phyloP scores from a whole-genome alignment of 2,888 invertebrate species.

The Dicyrtomina minuta region DNA sequence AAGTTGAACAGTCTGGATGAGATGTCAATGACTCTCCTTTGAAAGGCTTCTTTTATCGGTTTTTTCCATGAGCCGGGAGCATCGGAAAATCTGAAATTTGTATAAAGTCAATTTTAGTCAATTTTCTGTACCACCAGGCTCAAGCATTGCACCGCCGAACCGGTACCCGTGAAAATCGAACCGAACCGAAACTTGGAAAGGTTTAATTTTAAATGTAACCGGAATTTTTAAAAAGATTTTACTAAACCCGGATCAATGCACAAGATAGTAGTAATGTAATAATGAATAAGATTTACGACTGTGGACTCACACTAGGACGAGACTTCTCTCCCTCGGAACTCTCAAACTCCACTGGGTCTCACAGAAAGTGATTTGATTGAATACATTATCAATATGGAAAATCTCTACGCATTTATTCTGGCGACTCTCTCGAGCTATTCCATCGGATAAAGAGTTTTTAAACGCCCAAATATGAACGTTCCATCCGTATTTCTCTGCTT shows the following conservation, averaged over 20 bases:
- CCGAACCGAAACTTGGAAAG: no score
- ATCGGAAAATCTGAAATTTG: slow-evolving; percentile 18
- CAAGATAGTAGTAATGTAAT: no score
- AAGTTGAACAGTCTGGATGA: slow-evolving; percentile 11
- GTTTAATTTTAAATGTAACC: no score
- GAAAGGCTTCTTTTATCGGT: background rate
- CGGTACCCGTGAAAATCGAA: no score
- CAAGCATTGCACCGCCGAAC: no score
- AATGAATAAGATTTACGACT: background rate
- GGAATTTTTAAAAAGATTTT: no score
- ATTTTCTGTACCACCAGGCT: background rate
- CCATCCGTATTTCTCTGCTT: slow-evolving; percentile 40
- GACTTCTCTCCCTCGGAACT: slow-evolving; percentile 8
- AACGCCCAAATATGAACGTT: slow-evolving; percentile 47
- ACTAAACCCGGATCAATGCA: no score
- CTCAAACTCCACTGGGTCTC: slow-evolving; percentile 9
- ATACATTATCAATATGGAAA: slow-evolving; percentile 9
- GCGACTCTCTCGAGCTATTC: slow-evolving; percentile 1
- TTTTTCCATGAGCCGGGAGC: slow-evolving; percentile 15
- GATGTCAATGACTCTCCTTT: background rate
- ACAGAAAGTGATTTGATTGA: slow-evolving; percentile 8
- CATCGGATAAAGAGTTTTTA: slow-evolving; percentile 33
- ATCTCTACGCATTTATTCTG: slow-evolving; percentile 13
- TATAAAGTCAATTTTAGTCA: background rate
- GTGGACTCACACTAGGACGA: slow-evolving; percentile 1